These are phyloP conservation scores for Misgurnus mizolepis DNA, from an alignment of 2,113 vertebrate species.

Conservation along the genomic window DNA sequence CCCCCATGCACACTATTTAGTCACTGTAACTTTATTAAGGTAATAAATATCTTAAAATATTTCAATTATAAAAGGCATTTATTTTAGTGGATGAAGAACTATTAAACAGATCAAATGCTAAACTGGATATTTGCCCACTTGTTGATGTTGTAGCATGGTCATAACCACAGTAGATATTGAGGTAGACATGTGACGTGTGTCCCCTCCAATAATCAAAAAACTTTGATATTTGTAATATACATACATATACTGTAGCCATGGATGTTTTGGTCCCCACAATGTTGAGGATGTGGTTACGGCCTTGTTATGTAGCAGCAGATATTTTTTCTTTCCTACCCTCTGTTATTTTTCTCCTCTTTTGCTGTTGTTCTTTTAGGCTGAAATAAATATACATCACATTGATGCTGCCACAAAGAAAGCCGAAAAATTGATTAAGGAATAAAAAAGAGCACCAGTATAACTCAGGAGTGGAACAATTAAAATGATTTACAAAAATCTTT, in stretches of 20 bases:
- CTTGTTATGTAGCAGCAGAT: no score
- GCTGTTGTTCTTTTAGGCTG: conserved; percentile 72
- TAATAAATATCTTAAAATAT: not conserved
- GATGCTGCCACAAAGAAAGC: conserved; percentile 87
- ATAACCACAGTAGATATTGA: no score
- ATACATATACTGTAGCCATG: no score
- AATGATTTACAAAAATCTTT: not conserved
- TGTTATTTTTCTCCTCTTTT: not conserved
- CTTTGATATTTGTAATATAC: no score
- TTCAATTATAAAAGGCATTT: not conserved
- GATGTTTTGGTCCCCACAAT: no score
- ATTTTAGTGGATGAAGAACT: no score
- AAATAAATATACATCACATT: conserved; percentile 84
- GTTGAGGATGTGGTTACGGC: no score
- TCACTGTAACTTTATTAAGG: not conserved
- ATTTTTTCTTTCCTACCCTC: no score
- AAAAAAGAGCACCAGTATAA: conserved; percentile 64
- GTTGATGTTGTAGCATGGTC: no score
- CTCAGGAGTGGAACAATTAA: not conserved
- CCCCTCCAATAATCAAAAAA: no score
- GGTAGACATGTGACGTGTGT: no score
- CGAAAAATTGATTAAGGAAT: conserved; percentile 81
- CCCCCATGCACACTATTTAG: not conserved
- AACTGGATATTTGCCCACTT: no score
- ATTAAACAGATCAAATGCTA: not conserved